A percentile compares a stretch with the other conserved stretches of the same genome.
phyloP scores from a whole-genome alignment of 2,888 invertebrate genomes.

The Philonicus albiceps region DNA sequence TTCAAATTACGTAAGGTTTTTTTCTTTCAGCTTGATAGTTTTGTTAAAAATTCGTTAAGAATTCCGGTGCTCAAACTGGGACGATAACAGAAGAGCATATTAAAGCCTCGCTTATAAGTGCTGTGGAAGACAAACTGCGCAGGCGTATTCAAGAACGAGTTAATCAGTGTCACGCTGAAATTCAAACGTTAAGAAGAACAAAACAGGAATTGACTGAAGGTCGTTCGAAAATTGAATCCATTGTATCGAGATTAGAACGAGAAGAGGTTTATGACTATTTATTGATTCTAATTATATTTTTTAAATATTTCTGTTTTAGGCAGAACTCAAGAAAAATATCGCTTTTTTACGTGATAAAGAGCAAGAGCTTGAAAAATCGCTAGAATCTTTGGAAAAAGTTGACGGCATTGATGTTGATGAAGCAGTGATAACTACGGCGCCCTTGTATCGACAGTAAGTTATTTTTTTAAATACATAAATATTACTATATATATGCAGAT shows the following conservation, averaged over 20 bases:
- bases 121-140: slow-evolving; percentile 93
- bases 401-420: slow-evolving; percentile 93
- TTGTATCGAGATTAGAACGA: slow-evolving; percentile 77
- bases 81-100: slow-evolving; percentile 97
- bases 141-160: slow-evolving; percentile 88
- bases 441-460: slow-evolving; percentile 90
- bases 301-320: slow-evolving; percentile 60
- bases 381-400: slow-evolving; percentile 77
- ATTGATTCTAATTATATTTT: background rate
- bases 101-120: slow-evolving; percentile 89
- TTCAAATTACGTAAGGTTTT: slow-evolving; percentile 27
- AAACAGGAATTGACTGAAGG: slow-evolving; percentile 88
- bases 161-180: slow-evolving; percentile 89
- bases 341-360: slow-evolving; percentile 85
- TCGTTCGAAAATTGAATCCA: slow-evolving; percentile 80
- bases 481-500: background rate
- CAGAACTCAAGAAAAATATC: slow-evolving; percentile 85
- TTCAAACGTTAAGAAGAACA: slow-evolving; percentile 86
- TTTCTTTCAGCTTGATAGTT: background rate
- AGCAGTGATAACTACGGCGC: slow-evolving; percentile 95
- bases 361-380: slow-evolving; percentile 81
- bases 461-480: background rate
- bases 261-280: slow-evolving; percentile 67
- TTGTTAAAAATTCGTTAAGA: slow-evolving; percentile 50
- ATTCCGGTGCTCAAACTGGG: slow-evolving; percentile 67